phyloP scores from a whole-genome alignment of 2,888 invertebrate genomes.

The Scelioninae gen. 2 region DNA sequence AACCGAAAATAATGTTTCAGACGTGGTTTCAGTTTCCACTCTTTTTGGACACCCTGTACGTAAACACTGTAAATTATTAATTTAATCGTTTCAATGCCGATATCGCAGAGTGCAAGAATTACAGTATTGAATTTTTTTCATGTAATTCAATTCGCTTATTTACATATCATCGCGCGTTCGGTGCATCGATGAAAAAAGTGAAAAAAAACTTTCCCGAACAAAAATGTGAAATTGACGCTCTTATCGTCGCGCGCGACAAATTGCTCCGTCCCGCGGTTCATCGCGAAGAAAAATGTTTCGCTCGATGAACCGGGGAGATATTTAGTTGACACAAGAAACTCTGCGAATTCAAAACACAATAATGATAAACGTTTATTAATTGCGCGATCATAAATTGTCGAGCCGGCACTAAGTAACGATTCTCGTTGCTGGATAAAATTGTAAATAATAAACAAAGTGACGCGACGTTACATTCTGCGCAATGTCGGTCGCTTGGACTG shows the following conservation, averaged over 20 bases:
- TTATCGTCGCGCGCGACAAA: constrained; percentile 6
- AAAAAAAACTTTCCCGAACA: too few relatives aligned
- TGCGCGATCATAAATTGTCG: constrained; percentile 6
- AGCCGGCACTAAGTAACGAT: constrained; percentile 6
- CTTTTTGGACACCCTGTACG: too few relatives aligned
- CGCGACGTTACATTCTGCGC: constrained; percentile 5
- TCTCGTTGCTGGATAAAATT: constrained; percentile 5
- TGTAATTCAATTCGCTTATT: too few relatives aligned
- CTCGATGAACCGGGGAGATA: constrained; percentile 6
- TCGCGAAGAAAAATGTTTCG: constrained; percentile 5
- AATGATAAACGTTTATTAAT: constrained; percentile 18
- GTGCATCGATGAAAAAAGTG: too few relatives aligned
- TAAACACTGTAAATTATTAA: too few relatives aligned
- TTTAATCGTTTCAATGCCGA: too few relatives aligned
- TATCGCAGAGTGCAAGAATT: too few relatives aligned
- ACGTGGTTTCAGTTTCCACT: too few relatives aligned
- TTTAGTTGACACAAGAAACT: constrained; percentile 10
- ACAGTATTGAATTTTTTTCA: too few relatives aligned
- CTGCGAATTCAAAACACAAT: constrained; percentile 1
- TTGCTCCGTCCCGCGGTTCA: constrained; percentile 18
- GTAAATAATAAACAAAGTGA: not conserved
- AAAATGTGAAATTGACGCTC: too few relatives aligned
- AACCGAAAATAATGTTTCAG: too few relatives aligned
- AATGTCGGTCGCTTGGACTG: constrained; percentile 33
- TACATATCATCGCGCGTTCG: too few relatives aligned